Base-by-base conservation (phyloP, 2,797 vertebrate genomes). In the Iguana delicatissima region DNA sequence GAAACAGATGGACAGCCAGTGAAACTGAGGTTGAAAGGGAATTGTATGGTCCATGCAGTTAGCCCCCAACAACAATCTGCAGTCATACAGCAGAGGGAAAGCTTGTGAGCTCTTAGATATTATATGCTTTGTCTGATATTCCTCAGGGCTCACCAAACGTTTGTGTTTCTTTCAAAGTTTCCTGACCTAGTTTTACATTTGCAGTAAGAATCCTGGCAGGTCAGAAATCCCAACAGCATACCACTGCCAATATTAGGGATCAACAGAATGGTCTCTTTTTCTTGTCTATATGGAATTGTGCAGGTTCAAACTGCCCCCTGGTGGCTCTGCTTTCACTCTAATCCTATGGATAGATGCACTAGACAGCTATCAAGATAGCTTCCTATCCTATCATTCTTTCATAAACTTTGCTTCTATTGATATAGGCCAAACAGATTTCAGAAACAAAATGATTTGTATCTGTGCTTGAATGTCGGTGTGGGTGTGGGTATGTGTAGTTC, bases 231-330 rank as follows among this genome's bases (percentile, higher is more conserved):
- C 55, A 83, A 52, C n/a, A 62, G 74, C 77, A 1, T 12, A 35
- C 8, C 38, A 32, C 55, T 79, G 8, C 59, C 67, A 85, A 35
- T 1, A 46, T 7, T 57, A 82, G 50, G 35, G 12, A 26, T 46
- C 20, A n/a, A 57, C 12, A 50, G 1, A 5, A 18, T 32, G 1
- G 0, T 72, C 29, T 59, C 55, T 42, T 69, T 4, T 74, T 35
- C 16, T 9, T 20, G 6, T 18, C 4, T 24, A 26, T 14, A 16
- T 82, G 35, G 35, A 4, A 84, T 93, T 92, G 87, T 80, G 64
- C 7, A 92, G 91, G 93, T 90, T 94, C 86, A 84, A 83, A n/a
- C 84, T 96, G 89, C 93, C 91, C 85, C 29, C 94, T 96, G 80
- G 85, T 80, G 91, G 94, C 14, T 64, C 3, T 1, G 73, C 74